These are phyloP conservation scores for Euplexia lucipara DNA, from an alignment of 2,888 invertebrate species.

Conservation along the genomic window DNA sequence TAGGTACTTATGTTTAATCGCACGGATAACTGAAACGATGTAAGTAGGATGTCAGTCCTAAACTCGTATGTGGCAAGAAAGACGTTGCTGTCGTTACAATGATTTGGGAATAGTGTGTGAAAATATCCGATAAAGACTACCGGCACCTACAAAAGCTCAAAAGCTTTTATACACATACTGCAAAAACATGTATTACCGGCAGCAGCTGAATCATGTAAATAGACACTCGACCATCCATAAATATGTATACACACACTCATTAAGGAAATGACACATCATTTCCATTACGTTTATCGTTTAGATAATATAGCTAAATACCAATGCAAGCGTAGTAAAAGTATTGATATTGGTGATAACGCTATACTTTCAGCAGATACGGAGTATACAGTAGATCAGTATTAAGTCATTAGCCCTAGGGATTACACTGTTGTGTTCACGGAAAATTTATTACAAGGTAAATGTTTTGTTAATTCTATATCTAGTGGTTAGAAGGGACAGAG, in stretches of 20 bases:
- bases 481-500: no score
- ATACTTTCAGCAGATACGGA: neutral
- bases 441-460: neutral
- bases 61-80: no score
- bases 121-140: no score
- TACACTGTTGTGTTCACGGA: neutral
- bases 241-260: neutral
- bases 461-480: no score
- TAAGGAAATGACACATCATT: slow-evolving; percentile 16
- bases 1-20: no score
- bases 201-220: neutral
- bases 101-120: no score
- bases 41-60: no score
- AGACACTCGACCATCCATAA: no score
- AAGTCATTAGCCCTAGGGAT: neutral
- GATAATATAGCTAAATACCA: slow-evolving; percentile 5
- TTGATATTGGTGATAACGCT: slow-evolving; percentile 1
- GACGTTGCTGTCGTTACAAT: no score
- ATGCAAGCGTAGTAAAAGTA: slow-evolving; percentile 1
- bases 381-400: slow-evolving; percentile 1
- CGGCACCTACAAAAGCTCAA: no score
- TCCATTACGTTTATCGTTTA: slow-evolving; percentile 30
- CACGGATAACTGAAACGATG: no score
- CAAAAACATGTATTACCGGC: neutral
- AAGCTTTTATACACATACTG: no score